Evolutionary conservation across 2,888 invertebrate species (phyloP).

Genomic region (Ashinkailepas kermadecensis): DNA sequence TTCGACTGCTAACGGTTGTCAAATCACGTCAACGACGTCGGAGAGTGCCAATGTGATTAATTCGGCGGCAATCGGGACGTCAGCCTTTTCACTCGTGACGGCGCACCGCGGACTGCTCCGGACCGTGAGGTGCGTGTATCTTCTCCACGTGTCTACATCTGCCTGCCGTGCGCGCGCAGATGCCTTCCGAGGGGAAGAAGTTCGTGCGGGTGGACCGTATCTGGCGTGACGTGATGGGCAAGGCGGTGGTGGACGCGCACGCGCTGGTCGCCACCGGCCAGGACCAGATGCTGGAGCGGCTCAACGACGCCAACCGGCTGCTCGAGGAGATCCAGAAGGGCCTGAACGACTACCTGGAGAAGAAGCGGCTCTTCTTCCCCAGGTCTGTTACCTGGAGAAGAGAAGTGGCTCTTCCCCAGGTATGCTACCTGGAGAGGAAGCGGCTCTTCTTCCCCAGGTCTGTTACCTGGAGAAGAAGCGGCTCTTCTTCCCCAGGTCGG

Average conservation of each 20-base stretch:
- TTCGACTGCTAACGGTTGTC: too few species aligned
- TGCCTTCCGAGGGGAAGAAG: slow-evolving; percentile 90
- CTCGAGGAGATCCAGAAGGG: slow-evolving; percentile 76
- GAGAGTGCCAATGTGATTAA: too few species aligned
- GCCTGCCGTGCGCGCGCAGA: slow-evolving; percentile 57
- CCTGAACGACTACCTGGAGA: slow-evolving; percentile 72
- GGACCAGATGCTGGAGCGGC: slow-evolving; percentile 32
- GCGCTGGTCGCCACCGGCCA: slow-evolving; percentile 34
- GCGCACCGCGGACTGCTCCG: too few species aligned
- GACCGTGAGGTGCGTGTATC: too few species aligned
- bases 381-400: slow-evolving; percentile 45
- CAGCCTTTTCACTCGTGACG: too few species aligned
- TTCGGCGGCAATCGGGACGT: too few species aligned
- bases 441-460: slow-evolving; percentile 61
- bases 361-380: slow-evolving; percentile 72
- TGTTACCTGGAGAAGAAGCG: slow-evolving; percentile 72
- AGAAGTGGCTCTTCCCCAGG: too few species aligned
- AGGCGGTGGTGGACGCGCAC: slow-evolving; percentile 53
- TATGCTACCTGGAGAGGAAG: slow-evolving; percentile 77
- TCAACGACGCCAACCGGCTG: slow-evolving; percentile 58
- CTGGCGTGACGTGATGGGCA: slow-evolving; percentile 59
- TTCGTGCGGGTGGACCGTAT: slow-evolving; percentile 67
- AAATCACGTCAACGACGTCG: too few species aligned
- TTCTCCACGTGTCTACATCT: too few species aligned
- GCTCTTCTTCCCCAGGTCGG: slow-evolving; percentile 61